Base-by-base conservation (phyloP, 2,888 invertebrate genomes). In the Synanthedon formicaeformis region DNA sequence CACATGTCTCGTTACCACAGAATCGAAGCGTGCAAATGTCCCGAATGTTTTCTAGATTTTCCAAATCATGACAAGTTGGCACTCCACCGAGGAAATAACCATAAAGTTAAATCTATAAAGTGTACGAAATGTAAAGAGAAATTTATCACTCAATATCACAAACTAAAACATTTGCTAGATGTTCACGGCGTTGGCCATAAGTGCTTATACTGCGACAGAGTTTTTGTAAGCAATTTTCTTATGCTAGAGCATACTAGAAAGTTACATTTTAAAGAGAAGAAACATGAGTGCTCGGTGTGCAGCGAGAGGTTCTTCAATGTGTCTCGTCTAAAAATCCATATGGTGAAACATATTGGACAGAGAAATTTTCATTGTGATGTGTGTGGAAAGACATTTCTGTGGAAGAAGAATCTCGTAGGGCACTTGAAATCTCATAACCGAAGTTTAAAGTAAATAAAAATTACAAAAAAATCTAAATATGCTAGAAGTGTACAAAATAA, bases 391-490 rank as follows among this genome's bases (percentile, higher is more conserved):
- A 79, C 77, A 63, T 76, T 87, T 54, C 72, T 79, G 5, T 81
- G 84, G 45, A 80, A 80, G 57, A 88, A 85, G 45, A 81, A 87
- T 58, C 67, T 89, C 53, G 81, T 76, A 13, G 76, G 77, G 1
- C 89, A 89, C 59, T 68, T 79, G 48, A 75, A 79, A 40, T 78
- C 85, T 50, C 89, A 89, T 61, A 73, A 78, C 41, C 34, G 34
- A 34, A 34, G 34, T 10, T 34, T 10, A 34, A 34, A 34, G 34
- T 34, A 10, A 34, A 34, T 34, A 10, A 34, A 34, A 8, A 34
- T 10, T 10, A 8, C 1, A 8, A 34, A 34, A 34, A 10, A 34
- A 34, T 5, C 5, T 1, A 5, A 34, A 27, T 27, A 27, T 27
- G 3, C 27, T 27, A 27, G 34, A 34, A 2, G 34, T 34, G 10